Conservation (phyloP, 2,888 invertebrate species). For the Julus scandinavius region DNA sequence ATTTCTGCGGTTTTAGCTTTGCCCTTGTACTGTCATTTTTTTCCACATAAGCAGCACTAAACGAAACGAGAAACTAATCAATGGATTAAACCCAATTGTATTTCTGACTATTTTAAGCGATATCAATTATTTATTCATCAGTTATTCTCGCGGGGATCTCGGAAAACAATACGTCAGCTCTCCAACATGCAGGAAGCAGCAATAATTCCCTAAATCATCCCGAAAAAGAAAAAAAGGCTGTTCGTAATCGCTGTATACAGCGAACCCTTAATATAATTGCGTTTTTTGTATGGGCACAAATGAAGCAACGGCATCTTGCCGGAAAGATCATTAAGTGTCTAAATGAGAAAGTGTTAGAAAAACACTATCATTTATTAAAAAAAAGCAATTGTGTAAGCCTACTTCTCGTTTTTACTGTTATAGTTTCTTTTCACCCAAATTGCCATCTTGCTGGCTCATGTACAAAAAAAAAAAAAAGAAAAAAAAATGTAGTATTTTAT, state of each 20-base stretch:
- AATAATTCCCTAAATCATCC: slow-evolving; percentile 30
- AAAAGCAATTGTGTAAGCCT: not conserved
- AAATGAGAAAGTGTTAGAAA: slow-evolving; percentile 45
- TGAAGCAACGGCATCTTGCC: not conserved
- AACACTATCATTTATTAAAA: slow-evolving; percentile 40
- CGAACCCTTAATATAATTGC: slow-evolving; percentile 26
- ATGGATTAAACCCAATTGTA: not conserved
- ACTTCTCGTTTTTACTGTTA: slow-evolving; percentile 27
- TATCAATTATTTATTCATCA: not conserved
- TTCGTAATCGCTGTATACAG: not conserved
- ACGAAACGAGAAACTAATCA: not conserved
- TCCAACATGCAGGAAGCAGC: not conserved
- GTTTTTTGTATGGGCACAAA: not conserved
- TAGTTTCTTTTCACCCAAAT: slow-evolving; percentile 8
- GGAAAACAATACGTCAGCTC: not conserved
- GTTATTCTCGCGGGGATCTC: not conserved
- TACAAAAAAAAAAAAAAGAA: not conserved
- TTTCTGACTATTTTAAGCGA: not conserved
- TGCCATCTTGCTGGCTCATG: not conserved
- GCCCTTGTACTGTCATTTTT: too few relatives aligned
- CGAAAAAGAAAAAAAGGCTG: not conserved
- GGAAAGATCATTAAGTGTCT: slow-evolving; percentile 41
- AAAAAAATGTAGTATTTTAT: slow-evolving; percentile 26
- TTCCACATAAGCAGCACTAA: too few relatives aligned
- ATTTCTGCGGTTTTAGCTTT: too few relatives aligned